Conservation (phyloP, 2,888 invertebrate genomes). For the Cordilura impudica region DNA sequence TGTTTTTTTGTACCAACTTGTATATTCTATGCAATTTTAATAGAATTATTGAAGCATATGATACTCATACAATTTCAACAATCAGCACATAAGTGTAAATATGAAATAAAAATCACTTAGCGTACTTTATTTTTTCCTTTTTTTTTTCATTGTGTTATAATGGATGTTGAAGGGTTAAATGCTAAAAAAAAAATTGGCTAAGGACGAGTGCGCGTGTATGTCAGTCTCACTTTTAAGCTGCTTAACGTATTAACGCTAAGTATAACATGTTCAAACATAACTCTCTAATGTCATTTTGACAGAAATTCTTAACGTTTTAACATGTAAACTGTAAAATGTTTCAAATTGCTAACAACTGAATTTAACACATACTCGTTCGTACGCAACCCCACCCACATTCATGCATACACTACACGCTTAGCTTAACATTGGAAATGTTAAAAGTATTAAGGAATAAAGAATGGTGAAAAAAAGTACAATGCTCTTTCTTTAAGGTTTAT, state of each 20-base stretch:
- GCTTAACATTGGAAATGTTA: not conserved
- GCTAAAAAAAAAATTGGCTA: not conserved
- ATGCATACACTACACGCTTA: not conserved
- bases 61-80: not conserved
- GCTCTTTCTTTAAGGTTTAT: slow-evolving; percentile 17
- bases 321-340: slow-evolving; percentile 34
- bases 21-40: not conserved
- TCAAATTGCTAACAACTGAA: slow-evolving; percentile 24
- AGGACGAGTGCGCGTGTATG: slow-evolving; percentile 2
- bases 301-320: slow-evolving; percentile 31
- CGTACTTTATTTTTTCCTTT: not conserved
- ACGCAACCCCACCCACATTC: not conserved
- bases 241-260: slow-evolving; percentile 25
- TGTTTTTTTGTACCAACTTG: not conserved
- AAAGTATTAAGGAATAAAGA: slow-evolving; percentile 9
- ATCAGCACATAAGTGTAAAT: not conserved
- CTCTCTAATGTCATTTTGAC: slow-evolving; percentile 33
- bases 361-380: not conserved
- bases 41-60: slow-evolving; percentile 20
- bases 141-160: not conserved
- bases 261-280: slow-evolving; percentile 10
- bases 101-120: not conserved
- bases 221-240: slow-evolving; percentile 11
- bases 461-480: not conserved
- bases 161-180: slow-evolving; percentile 1